Evolutionary conservation across 2,888 invertebrate species (phyloP), one percentile per base, ranked within the genome.

Genomic region (Parnassius smintheus): DNA sequence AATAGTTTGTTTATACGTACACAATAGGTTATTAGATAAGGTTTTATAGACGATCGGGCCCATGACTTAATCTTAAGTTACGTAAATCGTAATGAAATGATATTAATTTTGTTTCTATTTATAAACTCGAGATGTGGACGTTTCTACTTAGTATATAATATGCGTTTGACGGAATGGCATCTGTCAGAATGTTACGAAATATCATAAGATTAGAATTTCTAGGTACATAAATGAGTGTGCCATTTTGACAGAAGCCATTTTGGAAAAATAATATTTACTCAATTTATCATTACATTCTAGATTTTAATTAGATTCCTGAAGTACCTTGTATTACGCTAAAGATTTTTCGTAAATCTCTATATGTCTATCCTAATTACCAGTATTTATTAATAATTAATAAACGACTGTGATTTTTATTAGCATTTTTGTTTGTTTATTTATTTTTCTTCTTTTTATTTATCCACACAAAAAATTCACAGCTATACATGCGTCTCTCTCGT

Each of bases 371-470:
- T 87, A 83, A 85, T 88, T 87, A 88, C 82, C 85, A 88, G 88
- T 88, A 88, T 88, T 89, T 88, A 90, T 88, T 88, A 86, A 76
- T 69, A 70, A 72, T 75, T 81, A 88, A 88, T 90, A 91, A 91
- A 91, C 88, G 88, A 90, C 91, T 91, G 91, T 91, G 91, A 91
- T 91, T 91, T 90, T 91, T 88, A 87, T 87, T 25, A 85, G 45
- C 11, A 13, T 44, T 50, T 50, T 55, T 55, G 54, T 62, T 58
- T 50, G 50, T 50, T 59, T 54, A 53, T 62, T 62, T n/a, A 44
- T 57, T 52, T 41, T 59, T 9, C 13, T 45, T 13, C 35, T 11
- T 12, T 11, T n/a, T 48, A 48, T 48, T 48, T n/a, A n/a, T 4
- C 25, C 25, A 25, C 25, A 25, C 25, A 3, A 25, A 25, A 25